These are phyloP conservation scores for Orestias chungarensis DNA, from an alignment of 2,797 vertebrate species.

Conservation along the genomic window DNA sequence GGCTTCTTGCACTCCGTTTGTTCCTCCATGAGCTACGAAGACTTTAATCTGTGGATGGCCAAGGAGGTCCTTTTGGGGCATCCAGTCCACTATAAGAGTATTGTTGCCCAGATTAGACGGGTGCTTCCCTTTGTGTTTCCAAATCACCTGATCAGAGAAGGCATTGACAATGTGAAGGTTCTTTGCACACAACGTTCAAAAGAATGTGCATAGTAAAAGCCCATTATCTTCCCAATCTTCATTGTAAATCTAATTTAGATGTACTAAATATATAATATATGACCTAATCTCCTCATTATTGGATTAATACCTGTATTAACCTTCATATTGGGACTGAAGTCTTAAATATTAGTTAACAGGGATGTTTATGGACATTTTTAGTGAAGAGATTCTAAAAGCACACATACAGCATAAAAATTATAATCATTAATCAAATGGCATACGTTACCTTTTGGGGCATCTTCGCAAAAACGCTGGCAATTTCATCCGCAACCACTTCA, in stretches of 20 bases:
- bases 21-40: constrained; percentile 79
- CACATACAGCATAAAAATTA: neutral
- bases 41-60: constrained; percentile 74
- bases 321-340: neutral
- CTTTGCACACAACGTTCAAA: neutral
- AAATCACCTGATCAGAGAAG: constrained; percentile 66
- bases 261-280: neutral
- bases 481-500: neutral
- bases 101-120: constrained; percentile 76
- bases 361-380: neutral
- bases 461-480: constrained; percentile 5
- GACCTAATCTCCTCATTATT: neutral
- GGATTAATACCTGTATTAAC: neutral
- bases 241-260: neutral
- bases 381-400: neutral
- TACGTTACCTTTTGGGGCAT: constrained; percentile 62
- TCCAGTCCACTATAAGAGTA: constrained; percentile 77
- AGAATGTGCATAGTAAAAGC: too few species aligned
- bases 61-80: constrained; percentile 80
- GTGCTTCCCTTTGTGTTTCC: constrained; percentile 68
- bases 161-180: neutral
- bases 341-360: neutral
- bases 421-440: constrained; percentile 39
- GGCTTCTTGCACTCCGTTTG: constrained; percentile 78
- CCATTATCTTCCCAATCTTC: neutral